A percentile compares a stretch with the other conserved stretches of the same genome.
Conservation (phyloP, 2,797 vertebrate genomes). For the Momotus momota region DNA sequence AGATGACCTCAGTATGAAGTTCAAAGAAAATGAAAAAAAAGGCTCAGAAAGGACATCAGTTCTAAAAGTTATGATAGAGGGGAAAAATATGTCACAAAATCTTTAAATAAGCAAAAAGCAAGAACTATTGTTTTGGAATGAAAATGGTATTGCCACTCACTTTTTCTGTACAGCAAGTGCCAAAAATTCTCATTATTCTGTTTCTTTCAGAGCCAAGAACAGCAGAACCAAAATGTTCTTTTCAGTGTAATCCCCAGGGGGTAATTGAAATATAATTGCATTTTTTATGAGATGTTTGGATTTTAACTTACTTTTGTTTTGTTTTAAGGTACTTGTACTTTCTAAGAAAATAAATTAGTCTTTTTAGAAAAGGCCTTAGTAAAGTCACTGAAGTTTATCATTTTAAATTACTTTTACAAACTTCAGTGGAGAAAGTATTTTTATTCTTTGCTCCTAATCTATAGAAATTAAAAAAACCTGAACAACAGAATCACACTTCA, state of each 20-base stretch:
- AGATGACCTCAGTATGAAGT: neutral
- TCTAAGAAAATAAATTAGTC: neutral
- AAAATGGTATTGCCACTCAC: conserved; percentile 24
- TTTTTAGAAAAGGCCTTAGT: neutral
- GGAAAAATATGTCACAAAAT: neutral
- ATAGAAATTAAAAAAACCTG: neutral
- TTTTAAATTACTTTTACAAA: neutral
- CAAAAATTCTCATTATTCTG: conserved; percentile 29
- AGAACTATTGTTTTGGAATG: neutral
- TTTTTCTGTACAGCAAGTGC: conserved; percentile 29
- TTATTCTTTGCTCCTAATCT: neutral
- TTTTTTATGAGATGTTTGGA: neutral
- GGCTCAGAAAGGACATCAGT: neutral
- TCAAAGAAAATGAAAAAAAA: neutral
- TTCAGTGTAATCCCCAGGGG: neutral
- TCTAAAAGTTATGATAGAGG: neutral
- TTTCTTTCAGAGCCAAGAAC: conserved; percentile 26
- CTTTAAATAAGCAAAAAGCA: neutral
- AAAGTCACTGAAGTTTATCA: neutral
- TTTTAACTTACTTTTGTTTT: neutral
- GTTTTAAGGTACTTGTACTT: neutral
- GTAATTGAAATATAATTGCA: conserved; percentile 11
- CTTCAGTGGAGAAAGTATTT: neutral
- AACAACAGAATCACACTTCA: neutral
- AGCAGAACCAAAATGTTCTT: neutral